phyloP scores from a whole-genome alignment of 2,797 vertebrate genomes.

The Bufotes viridis region DNA sequence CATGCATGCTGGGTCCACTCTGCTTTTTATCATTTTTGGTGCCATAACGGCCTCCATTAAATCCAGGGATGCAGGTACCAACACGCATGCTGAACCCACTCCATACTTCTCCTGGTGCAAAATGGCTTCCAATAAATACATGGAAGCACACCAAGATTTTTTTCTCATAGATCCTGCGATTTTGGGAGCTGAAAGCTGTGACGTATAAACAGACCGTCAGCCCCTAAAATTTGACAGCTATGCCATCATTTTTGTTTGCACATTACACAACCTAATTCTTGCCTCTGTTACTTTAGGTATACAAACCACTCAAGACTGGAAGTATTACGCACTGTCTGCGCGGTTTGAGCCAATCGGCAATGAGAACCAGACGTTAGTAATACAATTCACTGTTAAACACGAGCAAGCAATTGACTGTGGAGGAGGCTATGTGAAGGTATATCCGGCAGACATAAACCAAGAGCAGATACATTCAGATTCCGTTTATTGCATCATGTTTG shows the following conservation, averaged over 20 bases:
- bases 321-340: constrained; percentile 79
- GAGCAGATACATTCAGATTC: constrained; percentile 82
- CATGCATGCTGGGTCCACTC: too few relatives aligned
- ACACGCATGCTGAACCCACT: too few relatives aligned
- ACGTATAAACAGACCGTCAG: background rate
- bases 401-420: constrained; percentile 85
- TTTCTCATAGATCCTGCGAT: too few relatives aligned
- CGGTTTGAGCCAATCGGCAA: constrained; percentile 83
- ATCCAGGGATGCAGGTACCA: too few relatives aligned
- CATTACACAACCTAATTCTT: background rate
- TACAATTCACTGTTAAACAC: constrained; percentile 85
- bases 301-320: constrained; percentile 81
- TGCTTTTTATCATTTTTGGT: too few relatives aligned
- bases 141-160: too few relatives aligned
- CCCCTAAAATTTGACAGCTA: too few relatives aligned
- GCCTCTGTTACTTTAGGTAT: constrained; percentile 71
- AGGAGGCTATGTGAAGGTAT: constrained; percentile 82
- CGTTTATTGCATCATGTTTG: constrained; percentile 84
- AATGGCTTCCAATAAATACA: too few relatives aligned
- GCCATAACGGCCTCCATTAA: too few relatives aligned
- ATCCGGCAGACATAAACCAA: constrained; percentile 80
- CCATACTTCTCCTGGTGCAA: too few relatives aligned
- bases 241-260: too few relatives aligned
- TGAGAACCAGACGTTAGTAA: constrained; percentile 77
- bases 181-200: background rate